Evolutionary conservation across 1,140 invertebrate genomes (phyloP).

Genomic region (Heliconius hermathena): DNA sequence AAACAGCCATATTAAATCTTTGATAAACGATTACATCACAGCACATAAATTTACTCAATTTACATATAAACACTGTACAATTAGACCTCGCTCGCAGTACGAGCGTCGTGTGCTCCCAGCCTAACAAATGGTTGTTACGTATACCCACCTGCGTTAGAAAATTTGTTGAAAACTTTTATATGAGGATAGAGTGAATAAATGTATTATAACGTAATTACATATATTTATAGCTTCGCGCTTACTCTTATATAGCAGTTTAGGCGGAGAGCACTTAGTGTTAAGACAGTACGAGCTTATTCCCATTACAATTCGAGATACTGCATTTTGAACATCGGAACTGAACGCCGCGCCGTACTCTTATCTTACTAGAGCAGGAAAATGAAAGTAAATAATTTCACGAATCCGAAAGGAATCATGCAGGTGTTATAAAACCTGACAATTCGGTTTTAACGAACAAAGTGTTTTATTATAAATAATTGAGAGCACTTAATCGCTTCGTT

Average conservation of each 20-base stretch:
- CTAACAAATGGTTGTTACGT: constrained; percentile 47
- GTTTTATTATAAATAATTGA: neutral
- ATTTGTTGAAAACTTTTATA: constrained; percentile 40
- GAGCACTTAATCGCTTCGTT: neutral
- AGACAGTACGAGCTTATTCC: neutral
- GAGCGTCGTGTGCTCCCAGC: constrained; percentile 42
- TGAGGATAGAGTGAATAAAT: neutral
- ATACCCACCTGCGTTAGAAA: constrained; percentile 45
- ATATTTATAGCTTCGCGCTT: neutral
- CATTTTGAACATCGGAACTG: neutral
- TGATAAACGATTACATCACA: constrained; percentile 45
- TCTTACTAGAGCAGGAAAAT: too few species aligned
- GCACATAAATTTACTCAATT: constrained; percentile 48
- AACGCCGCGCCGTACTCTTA: neutral
- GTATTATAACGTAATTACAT: neutral
- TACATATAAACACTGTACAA: constrained; percentile 53
- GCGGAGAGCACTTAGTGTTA: neutral
- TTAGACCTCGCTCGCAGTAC: constrained; percentile 43
- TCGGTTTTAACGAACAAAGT: neutral
- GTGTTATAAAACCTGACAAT: too few species aligned
- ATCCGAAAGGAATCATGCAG: too few species aligned
- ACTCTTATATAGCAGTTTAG: neutral
- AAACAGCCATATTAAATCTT: constrained; percentile 32
- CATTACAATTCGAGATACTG: neutral
- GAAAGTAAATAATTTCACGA: too few species aligned